Evolutionary conservation across 2,113 vertebrate species (phyloP), one percentile per base, ranked within the genome.

Genomic region (Microcebus ravelobensis): DNA sequence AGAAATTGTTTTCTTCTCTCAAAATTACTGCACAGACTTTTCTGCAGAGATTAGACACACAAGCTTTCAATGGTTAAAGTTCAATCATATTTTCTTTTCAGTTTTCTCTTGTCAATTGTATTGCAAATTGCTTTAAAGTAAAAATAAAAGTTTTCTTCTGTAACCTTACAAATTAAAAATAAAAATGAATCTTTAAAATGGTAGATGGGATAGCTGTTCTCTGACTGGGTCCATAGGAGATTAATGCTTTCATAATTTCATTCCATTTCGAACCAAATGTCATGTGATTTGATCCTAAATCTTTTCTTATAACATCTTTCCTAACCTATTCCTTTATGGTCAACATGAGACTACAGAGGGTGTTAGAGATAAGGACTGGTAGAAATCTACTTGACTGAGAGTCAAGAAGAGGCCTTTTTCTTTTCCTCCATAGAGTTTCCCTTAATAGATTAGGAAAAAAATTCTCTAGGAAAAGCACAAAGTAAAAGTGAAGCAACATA

Each of bases 81-180:
- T 89, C 65, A 92, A 42, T 81, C 36, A 70, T 36, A 59, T 87
- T 96, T 90, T 79, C 13, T 59, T 93, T 67, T 67, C 15, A 68
- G 23, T 74, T 96, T 94, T 90, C n/a, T 95, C 25, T 39, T 94
- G 45, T 94, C 63, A 95, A 86, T 45, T 93, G 59, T 34, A 91
- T 77, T 76, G 5, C 63, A 95, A 94, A 71, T 76, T 83, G 31
- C 63, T 90, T 97, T 87, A 77, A 82, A 81, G 55, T 86, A 87
- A 96, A 96, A 96, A 80, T 85, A 76, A 77, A 96, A 61, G 17
- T 45, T 92, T 97, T 87, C 29, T 11, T 96, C 29, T 89, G 73
- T 68, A 87, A 94, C 13, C 39, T 95, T 65, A 74, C 13, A 12
- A 83, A 61, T 83, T 89, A 91, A 88, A 94, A 95, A 81, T 71